These are phyloP conservation scores for Hirundichthys speculiger DNA, from an alignment of 2,113 vertebrate species.

Conservation along the genomic window DNA sequence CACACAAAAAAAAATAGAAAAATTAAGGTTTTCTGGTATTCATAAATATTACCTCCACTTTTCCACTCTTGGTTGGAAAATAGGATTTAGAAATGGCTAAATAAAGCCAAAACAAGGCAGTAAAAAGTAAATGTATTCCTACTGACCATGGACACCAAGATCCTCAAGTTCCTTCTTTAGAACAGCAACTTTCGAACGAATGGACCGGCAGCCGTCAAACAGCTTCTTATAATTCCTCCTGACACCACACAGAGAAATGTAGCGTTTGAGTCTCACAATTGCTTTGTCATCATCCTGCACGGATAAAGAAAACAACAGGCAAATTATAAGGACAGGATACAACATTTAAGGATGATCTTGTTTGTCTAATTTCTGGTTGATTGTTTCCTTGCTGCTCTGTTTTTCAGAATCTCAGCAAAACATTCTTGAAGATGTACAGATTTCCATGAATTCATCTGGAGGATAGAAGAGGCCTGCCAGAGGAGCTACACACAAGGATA, in stretches of 20 bases:
- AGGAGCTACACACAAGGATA: too few species aligned
- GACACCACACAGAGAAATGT: conserved; percentile 86
- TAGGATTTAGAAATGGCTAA: background rate
- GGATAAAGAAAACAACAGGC: background rate
- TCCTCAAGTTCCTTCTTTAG: conserved; percentile 85
- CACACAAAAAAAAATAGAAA: too few species aligned
- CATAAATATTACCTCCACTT: background rate
- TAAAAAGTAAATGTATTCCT: background rate
- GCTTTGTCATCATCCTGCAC: conserved; percentile 65
- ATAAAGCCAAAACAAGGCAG: background rate
- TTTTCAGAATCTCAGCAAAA: too few species aligned
- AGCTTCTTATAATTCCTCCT: conserved; percentile 87
- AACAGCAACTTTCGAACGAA: conserved; percentile 74
- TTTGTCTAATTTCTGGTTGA: too few species aligned
- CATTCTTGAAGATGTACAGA: too few species aligned
- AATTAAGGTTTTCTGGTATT: background rate
- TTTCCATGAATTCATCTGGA: too few species aligned
- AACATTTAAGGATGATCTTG: background rate
- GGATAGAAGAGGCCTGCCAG: too few species aligned
- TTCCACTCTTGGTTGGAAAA: background rate
- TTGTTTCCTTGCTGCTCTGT: background rate
- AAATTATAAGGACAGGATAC: background rate
- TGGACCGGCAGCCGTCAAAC: conserved; percentile 77
- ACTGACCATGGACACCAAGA: conserved; percentile 86
- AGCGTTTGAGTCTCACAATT: conserved; percentile 84